These are phyloP conservation scores for Tetragonisca angustula DNA, from an alignment of 2,888 invertebrate genomes.

Conservation along the genomic window DNA sequence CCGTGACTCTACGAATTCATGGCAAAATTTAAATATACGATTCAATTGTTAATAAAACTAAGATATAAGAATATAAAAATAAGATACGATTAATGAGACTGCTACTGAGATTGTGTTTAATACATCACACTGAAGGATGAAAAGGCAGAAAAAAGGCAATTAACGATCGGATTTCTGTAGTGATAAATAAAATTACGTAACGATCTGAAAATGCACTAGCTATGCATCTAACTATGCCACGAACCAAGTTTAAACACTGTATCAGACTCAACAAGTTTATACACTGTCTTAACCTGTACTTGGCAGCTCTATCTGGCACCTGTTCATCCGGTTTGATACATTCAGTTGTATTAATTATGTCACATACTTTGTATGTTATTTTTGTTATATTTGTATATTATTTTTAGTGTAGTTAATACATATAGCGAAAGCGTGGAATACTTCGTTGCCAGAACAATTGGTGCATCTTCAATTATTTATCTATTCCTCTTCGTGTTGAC, in stretches of 20 bases:
- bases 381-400: constrained; percentile 29
- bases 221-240: constrained; percentile 35
- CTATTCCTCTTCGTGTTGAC: constrained; percentile 7
- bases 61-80: too few species aligned
- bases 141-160: background rate
- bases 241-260: constrained; percentile 21
- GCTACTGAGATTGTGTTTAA: too few species aligned
- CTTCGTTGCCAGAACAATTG: constrained; percentile 31
- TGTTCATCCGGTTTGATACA: constrained; percentile 27
- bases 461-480: constrained; percentile 44
- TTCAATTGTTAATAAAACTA: background rate
- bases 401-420: constrained; percentile 8
- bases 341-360: constrained; percentile 59
- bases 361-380: constrained; percentile 62
- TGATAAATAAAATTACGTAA: constrained; percentile 5
- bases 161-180: background rate
- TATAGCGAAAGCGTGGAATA: constrained; percentile 16
- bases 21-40: too few species aligned
- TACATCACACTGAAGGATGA: too few species aligned
- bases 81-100: background rate
- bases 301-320: constrained; percentile 57
- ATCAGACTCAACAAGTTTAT: constrained; percentile 14
- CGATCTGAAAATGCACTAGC: background rate
- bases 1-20: too few species aligned
- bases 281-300: constrained; percentile 32